Base-by-base conservation (phyloP, 2,113 vertebrate genomes). In the Pluvianellus socialis region DNA sequence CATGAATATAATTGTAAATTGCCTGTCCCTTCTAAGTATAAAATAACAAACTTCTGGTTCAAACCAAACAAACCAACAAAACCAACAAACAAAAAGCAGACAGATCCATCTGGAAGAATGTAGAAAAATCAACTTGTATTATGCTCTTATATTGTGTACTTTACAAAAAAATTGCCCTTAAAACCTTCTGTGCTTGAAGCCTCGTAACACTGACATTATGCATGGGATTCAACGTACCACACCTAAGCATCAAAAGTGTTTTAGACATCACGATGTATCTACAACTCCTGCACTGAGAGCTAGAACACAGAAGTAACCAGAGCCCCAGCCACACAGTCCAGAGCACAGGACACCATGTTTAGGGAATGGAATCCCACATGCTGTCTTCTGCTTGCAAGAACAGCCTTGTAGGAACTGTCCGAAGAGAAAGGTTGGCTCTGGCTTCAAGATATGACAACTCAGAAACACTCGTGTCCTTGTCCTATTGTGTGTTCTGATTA, bases 131-230 rank as follows among this genome's bases (percentile, higher is more conserved):
- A 77, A 42, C 18, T 33, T 62, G 20, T 7, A 49, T 32, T 49
- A 17, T 12, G 7, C 20, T 79, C 5, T 50, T 53, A 28, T 0
- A 0, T 27, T 71, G 24, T 47, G 0, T 14, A 56, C n/a, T 50
- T 67, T 5, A 72, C 12, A 47, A 61, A 55, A 65, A 84, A 33
- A 32, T 2, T 71, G 12, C 20, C 28, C 26, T 50, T 75, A 45
- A 59, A 79, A 77, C 5, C 12, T 83, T 66, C 33, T 35, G 6
- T 4, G 17, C 13, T 70, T 80, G 38, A 90, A 74, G 24, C 28
- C 15, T 49, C 3, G 0, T 26, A 56, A 52, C 40, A 76, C 7
- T n/a, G 28, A 66, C 19, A 53, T 75, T 44, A 70, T 19, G 35
- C 16, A 59, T 10, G 8, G 19, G 26, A 59, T 77, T 88, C 35